Evolutionary conservation across 2,113 vertebrate species (phyloP), one percentile per base, ranked within the genome.

Genomic region (Eulemur rufifrons): DNA sequence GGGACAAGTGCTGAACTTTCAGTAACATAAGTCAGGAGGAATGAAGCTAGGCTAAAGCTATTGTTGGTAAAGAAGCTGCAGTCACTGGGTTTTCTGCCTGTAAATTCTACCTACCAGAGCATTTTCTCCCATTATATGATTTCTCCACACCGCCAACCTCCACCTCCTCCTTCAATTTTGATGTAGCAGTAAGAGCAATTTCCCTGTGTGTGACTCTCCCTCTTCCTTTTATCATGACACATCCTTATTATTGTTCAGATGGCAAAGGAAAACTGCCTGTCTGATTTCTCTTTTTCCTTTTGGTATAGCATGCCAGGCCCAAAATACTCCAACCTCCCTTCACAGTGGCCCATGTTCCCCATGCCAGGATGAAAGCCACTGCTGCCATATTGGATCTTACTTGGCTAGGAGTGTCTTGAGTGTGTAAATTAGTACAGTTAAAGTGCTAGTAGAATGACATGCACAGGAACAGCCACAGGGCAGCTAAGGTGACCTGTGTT

Each of bases 241-340:
- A 86, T 45, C 20, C 29, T 12, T 52, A 71, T 81, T 81, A 80
- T 73, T 87, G 8, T 80, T 95, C 82, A 91, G 91, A 94, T 50
- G 61, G 78, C 83, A 93, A 73, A 85, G 84, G 92, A 89, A 91
- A 89, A 74, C 59, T 82, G 73, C 39, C 84, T 68, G 80, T 95
- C 95, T 94, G 73, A 93, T 96, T 96, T 97, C 96, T 88, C 66
- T 95, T 91, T 97, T 97, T 87, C 91, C 86, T 73, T 89, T 94
- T 21, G 77, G 78, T 92, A 63, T 52, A 74, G 66, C 59, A 71
- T 69, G 86, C 71, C 92, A 74, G 91, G 89, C 83, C 78, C 54
- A 27, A 96, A 97, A 93, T 89, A 96, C 86, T 86, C 66, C 18
- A 52, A 15, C 39, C 77, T 32, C 80, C 73, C 66, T 94, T 93